Evolutionary conservation across 2,797 vertebrate species (phyloP), one percentile per base, ranked within the genome.

Genomic region (Triplophysa yarkandensis): DNA sequence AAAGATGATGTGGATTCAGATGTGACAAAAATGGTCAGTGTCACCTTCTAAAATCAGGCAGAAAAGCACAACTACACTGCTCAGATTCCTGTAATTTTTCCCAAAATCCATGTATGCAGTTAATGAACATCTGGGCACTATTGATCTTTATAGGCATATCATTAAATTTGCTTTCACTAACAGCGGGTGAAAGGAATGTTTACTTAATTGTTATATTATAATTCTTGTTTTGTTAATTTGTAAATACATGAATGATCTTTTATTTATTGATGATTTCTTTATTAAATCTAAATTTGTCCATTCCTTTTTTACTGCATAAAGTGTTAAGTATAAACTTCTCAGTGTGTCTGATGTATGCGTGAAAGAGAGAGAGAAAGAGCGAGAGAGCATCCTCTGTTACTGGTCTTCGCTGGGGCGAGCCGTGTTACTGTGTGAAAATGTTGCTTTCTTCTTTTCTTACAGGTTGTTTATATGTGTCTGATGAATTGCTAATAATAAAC

Each of bases 391-490:
- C 83, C 87, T 85, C 83, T 86, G 85, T 90, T 85, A 87, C 86
- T 88, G 83, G 90, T 87, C 85, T 92, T 92, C 88, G 88, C 89
- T 91, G 89, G 86, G 87, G 88, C 87, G 88, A 91, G 87, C 87
- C 85, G 87, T 84, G 91, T 83, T 83, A 89, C 76, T 76, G 82
- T 88, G 87, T 93, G 90, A 92, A 93, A 93, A 92, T 88, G 77
- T 86, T 63, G 66, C 84, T 89, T 86, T 86, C 88, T 91, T 92
- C 89, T 91, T 96, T 97, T 96, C 94, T 91, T 93, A 92, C 94
- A 90, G 82, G 90, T 93, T 94, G 91, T 94, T 94, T 96, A 92
- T 95, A 94, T 94, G 93, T 96, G 95, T 94, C 93, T 95, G 86
- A 93, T 88, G 90, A 93, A 92, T 90, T 94, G 91, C 92, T 93